These are phyloP conservation scores for Cryptotis parvus DNA, from an alignment of 2,113 vertebrate species.

Conservation along the genomic window DNA sequence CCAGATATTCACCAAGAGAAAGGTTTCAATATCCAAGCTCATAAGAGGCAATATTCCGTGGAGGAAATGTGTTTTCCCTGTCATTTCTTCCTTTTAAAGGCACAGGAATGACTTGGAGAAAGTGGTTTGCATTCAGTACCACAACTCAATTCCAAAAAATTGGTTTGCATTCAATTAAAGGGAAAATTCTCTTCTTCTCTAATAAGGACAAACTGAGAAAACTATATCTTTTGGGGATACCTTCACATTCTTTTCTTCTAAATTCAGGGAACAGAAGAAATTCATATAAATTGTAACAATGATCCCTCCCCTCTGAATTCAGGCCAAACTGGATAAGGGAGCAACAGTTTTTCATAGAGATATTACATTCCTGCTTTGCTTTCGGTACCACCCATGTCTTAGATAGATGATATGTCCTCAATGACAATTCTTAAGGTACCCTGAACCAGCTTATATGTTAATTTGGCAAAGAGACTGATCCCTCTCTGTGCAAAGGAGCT, in stretches of 20 bases:
- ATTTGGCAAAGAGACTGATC: not conserved
- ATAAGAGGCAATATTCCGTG: not conserved
- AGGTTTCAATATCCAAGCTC: not conserved
- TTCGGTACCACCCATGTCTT: not conserved
- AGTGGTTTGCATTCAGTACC: not conserved
- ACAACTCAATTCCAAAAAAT: too few species aligned
- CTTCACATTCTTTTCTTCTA: not conserved
- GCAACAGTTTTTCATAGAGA: not conserved
- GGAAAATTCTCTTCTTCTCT: not conserved
- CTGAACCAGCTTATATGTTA: not conserved
- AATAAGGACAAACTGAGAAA: not conserved
- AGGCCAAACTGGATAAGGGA: not conserved
- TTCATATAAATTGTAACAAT: fast-evolving
- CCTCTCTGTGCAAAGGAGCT: not conserved
- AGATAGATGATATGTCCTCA: not conserved
- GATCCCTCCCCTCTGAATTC: not conserved
- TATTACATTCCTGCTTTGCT: not conserved
- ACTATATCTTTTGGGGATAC: not conserved
- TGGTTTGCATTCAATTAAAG: not conserved
- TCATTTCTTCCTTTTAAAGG: not conserved
- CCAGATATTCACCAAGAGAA: not conserved
- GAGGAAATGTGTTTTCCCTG: not conserved
- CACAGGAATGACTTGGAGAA: conserved; percentile 19
- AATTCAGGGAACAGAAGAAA: not conserved
- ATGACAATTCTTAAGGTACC: not conserved